Base-by-base conservation (phyloP, 1,140 invertebrate species). In the Atta cephalotes region DNA sequence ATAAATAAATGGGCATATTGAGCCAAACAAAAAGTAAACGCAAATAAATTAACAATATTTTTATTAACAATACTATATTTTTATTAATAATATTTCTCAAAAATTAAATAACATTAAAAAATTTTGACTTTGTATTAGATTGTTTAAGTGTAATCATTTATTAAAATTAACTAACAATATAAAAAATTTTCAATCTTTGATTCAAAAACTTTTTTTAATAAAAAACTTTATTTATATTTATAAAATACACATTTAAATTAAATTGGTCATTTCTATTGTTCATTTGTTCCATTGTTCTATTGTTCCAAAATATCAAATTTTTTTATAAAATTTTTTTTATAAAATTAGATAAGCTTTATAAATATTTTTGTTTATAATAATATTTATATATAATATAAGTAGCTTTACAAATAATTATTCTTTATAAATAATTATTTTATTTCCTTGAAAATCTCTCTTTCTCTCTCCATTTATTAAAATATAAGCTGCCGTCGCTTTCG, bases 401-500 rank as follows among this genome's bases (percentile, higher is more conserved):
- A n/a, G 3, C 14, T 56, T 39, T 70, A 71, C 16, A 51, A 66
- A 62, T 72, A 72, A 72, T 76, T 84, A 39, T 25, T 60, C 31
- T n/a, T n/a, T 60, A 31, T 84, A 51, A 66, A 62, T 72, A 72
- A 72, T 76, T 84, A 39, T 25, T 60, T 72, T 60, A n/a, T 39
- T 7, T n/a, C 10, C 1, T 62, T 51, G 39, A 49, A 62, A 31
- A 76, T 49, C 28, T 31, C 2, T 49, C 28, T 31, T 2, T 31
- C 2, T 31, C 28, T 31, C 28, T 31, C 28, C 74, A 84, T 62
- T 62, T 84, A 76, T 76, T 58, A 14, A 62, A 63, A 18, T 70
- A 85, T 3, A 70, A 70, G 66, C 3, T 45, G 12, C 3, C 77
- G 51, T 85, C 71, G 7, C 21, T 81, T 58, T 87, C 81, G 82